Percentiles rank a stretch among this genome's conserved stretches.
Evolutionary conservation across 2,888 invertebrate genomes (phyloP).

Genomic region (Leptinotarsa juncta): DNA sequence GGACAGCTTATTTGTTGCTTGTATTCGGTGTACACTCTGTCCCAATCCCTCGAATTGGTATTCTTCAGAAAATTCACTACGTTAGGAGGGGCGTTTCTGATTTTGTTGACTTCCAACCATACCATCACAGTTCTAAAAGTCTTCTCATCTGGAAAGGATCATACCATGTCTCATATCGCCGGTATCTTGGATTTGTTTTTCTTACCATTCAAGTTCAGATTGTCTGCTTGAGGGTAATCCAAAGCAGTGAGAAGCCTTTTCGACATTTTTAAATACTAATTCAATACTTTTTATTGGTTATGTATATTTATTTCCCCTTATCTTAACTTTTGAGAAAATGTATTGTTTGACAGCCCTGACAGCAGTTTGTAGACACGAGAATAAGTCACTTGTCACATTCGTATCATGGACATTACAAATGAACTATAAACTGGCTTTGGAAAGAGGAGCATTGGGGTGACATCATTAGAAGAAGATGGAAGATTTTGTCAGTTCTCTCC

Average conservation of each 20-base stretch:
- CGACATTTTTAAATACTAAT: slow-evolving; percentile 71
- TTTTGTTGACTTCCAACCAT: slow-evolving; percentile 96
- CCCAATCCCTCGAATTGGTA: slow-evolving; percentile 77
- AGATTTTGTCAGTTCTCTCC: too few species aligned
- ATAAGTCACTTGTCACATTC: too few species aligned
- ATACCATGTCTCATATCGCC: not conserved
- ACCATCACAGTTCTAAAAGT: slow-evolving; percentile 83
- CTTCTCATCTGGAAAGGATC: slow-evolving; percentile 75
- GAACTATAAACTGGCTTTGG: too few species aligned
- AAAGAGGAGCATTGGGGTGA: too few species aligned
- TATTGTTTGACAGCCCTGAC: too few species aligned
- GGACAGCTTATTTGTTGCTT: slow-evolving; percentile 83
- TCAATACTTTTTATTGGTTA: not conserved
- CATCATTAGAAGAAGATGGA: too few species aligned
- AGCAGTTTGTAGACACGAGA: too few species aligned
- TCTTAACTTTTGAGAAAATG: too few species aligned
- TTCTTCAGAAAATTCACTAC: slow-evolving; percentile 81
- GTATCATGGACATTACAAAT: too few species aligned
- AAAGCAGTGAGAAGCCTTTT: slow-evolving; percentile 82
- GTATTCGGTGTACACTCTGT: slow-evolving; percentile 77
- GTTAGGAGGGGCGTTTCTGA: slow-evolving; percentile 87
- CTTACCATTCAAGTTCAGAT: slow-evolving; percentile 79
- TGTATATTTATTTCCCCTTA: not conserved
- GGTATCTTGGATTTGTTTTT: slow-evolving; percentile 28
- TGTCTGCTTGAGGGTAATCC: slow-evolving; percentile 80